Evolutionary conservation across 2,113 vertebrate species (phyloP).

Genomic region (Trichechus manatus): DNA sequence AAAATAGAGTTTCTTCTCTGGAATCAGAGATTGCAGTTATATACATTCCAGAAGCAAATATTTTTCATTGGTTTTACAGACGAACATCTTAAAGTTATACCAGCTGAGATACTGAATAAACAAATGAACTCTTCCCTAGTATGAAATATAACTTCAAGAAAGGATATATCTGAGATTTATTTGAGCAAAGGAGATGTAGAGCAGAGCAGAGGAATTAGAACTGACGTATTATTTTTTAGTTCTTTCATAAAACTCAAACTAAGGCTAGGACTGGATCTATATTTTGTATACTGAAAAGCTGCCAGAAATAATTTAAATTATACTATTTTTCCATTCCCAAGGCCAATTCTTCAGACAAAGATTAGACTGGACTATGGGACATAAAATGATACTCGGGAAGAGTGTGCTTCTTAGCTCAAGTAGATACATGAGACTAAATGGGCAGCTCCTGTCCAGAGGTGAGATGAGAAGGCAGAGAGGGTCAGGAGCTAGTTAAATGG

Average conservation of each 20-base stretch:
- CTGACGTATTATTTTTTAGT: neutral
- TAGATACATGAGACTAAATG: no score
- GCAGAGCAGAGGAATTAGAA: slow-evolving; percentile 53
- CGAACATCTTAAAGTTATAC: slow-evolving; percentile 3
- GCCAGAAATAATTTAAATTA: slow-evolving; percentile 59
- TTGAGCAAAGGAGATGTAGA: neutral
- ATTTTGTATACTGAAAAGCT: slow-evolving; percentile 56
- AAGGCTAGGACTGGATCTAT: neutral
- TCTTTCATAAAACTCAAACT: slow-evolving; percentile 62
- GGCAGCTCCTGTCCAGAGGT: no score
- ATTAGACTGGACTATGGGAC: no score
- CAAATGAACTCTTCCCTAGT: neutral
- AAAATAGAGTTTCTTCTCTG: slow-evolving; percentile 38
- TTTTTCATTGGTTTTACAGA: neutral
- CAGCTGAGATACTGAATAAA: slow-evolving; percentile 22
- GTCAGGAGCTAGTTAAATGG: no score
- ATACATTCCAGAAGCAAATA: slow-evolving; percentile 53
- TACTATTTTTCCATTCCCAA: neutral
- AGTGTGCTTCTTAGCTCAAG: no score
- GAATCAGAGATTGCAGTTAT: slow-evolving; percentile 7
- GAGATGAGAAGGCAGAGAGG: no score
- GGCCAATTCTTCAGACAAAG: no score
- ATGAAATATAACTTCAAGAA: slow-evolving; percentile 41
- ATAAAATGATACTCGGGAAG: no score
- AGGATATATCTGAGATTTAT: neutral